Evolutionary conservation across 2,888 invertebrate genomes (phyloP).

Genomic region (Pediacus dermestoides): DNA sequence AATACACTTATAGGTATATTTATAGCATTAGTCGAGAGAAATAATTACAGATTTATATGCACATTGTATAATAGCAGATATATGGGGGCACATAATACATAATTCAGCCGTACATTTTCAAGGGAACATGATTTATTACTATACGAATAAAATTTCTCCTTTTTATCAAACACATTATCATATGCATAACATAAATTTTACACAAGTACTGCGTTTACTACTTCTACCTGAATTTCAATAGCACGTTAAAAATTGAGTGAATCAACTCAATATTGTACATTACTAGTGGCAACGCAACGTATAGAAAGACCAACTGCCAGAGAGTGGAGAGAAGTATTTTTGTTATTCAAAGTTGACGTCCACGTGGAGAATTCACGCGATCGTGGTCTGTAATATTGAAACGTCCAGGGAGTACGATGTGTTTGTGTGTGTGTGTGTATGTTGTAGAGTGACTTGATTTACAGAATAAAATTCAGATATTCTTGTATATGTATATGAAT

Average conservation of each 20-base stretch:
- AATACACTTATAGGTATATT: too few species aligned
- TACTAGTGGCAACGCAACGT: too few species aligned
- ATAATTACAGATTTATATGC: not conserved
- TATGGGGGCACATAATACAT: not conserved
- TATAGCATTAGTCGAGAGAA: not conserved
- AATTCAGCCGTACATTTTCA: constrained; percentile 1
- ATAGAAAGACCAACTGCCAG: not conserved
- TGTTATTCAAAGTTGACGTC: constrained; percentile 1
- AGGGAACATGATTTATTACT: constrained; percentile 2
- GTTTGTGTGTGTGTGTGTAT: too few species aligned
- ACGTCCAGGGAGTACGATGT: constrained; percentile 7
- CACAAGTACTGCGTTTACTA: constrained; percentile 3
- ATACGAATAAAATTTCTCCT: constrained; percentile 1
- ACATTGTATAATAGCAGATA: not conserved
- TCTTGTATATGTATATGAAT: constrained; percentile 1
- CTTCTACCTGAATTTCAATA: constrained; percentile 2
- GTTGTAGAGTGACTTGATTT: constrained; percentile 7
- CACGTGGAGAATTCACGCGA: constrained; percentile 6
- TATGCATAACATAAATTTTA: constrained; percentile 1
- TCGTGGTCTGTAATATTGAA: constrained; percentile 9
- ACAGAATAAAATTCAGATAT: constrained; percentile 1
- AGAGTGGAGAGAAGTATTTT: not conserved
- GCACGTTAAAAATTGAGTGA: constrained; percentile 3
- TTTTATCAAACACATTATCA: constrained; percentile 2
- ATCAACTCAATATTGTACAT: constrained; percentile 1